Conservation (phyloP, 2,888 invertebrate species). For the Dione vanillae region DNA sequence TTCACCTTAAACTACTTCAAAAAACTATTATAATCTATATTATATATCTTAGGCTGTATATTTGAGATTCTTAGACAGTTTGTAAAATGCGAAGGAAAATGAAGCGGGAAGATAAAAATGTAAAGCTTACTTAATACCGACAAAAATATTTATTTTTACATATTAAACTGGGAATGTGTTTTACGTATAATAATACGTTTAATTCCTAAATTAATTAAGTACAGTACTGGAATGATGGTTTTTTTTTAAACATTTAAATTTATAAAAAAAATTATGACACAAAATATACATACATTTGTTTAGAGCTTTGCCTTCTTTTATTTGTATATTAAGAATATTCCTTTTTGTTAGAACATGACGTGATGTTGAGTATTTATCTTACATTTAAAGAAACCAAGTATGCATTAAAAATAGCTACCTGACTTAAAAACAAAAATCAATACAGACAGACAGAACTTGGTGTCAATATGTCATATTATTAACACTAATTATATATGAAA, state of each 20-base stretch:
- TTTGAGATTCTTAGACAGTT: conserved; percentile 19
- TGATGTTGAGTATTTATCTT: conserved; percentile 9
- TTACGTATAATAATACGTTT: conserved; percentile 32
- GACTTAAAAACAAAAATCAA: neutral
- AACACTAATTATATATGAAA: neutral
- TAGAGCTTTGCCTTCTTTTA: neutral
- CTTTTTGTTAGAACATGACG: neutral
- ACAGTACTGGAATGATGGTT: conserved; percentile 71
- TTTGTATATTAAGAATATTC: neutral
- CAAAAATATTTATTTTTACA: conserved; percentile 15
- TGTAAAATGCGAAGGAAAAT: neutral
- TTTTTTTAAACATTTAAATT: conserved; percentile 32
- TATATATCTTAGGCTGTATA: conserved; percentile 22
- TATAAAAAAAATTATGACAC: conserved; percentile 5
- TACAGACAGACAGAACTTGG: neutral
- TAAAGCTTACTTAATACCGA: conserved; percentile 25
- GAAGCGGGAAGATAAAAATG: neutral
- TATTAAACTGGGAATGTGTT: conserved; percentile 11
- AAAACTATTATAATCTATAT: conserved; percentile 17
- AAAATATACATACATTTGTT: conserved; percentile 1
- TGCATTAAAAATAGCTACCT: conserved; percentile 1
- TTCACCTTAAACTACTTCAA: conserved; percentile 20
- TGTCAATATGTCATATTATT: neutral
- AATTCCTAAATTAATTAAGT: conserved; percentile 67
- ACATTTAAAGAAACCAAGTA: neutral